Percentiles rank a stretch among this genome's conserved stretches.
These are phyloP conservation scores for Netelia fuscicornis DNA, from an alignment of 2,888 invertebrate species.

Conservation along the genomic window DNA sequence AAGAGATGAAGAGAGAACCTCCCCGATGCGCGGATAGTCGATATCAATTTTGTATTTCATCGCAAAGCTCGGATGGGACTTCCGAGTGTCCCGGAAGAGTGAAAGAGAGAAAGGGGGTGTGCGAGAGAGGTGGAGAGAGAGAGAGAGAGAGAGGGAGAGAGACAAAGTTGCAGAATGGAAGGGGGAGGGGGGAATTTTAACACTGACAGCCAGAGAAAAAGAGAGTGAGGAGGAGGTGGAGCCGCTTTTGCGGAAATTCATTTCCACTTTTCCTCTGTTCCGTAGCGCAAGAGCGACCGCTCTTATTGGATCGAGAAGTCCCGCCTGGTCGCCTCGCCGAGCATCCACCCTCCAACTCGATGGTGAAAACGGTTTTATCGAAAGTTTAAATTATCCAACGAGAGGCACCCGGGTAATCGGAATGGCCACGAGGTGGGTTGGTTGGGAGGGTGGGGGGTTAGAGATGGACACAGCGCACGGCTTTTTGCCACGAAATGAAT, in stretches of 20 bases:
- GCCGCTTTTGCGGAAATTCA: slow-evolving; percentile 63
- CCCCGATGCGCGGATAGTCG: slow-evolving; percentile 55
- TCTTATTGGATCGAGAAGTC: slow-evolving; percentile 59
- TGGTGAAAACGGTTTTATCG: slow-evolving; percentile 46
- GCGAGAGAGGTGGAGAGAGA: neutral
- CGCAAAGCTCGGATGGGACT: slow-evolving; percentile 61
- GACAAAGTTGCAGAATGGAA: neutral
- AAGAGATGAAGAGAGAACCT: slow-evolving; percentile 40
- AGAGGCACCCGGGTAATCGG: slow-evolving; percentile 19
- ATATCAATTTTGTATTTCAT: slow-evolving; percentile 69
- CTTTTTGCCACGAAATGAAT: slow-evolving; percentile 50
- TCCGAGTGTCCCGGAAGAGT: slow-evolving; percentile 48
- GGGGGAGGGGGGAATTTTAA: neutral
- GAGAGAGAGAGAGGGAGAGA: slow-evolving; percentile 1
- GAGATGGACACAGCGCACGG: slow-evolving; percentile 10
- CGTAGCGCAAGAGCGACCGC: slow-evolving; percentile 21
- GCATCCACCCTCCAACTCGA: slow-evolving; percentile 3
- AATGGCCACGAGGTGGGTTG: neutral
- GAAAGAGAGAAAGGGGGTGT: neutral
- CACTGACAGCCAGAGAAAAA: slow-evolving; percentile 1
- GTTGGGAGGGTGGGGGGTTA: neutral
- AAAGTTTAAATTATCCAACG: slow-evolving; percentile 59
- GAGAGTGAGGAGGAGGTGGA: slow-evolving; percentile 4
- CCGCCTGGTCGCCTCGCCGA: neutral
- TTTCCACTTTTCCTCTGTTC: slow-evolving; percentile 64